phyloP scores from a whole-genome alignment of 1,140 invertebrate species.

The Pseudoatta argentina region DNA sequence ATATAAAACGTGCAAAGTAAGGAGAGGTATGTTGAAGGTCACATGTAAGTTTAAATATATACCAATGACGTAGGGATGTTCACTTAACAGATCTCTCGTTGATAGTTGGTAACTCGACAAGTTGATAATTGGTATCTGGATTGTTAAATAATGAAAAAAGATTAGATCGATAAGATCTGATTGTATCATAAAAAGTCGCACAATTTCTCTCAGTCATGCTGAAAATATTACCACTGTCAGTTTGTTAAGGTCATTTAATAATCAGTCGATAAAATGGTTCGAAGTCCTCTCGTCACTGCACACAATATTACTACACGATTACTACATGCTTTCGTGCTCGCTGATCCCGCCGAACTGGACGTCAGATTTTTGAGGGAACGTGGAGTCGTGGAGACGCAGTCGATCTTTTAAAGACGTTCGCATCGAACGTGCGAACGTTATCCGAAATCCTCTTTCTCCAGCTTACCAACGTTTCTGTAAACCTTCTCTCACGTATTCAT shows the following conservation, averaged over 20 bases:
- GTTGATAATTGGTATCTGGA: not conserved
- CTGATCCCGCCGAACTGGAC: not conserved
- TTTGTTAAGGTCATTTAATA: constrained; percentile 2
- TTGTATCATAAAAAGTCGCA: not conserved
- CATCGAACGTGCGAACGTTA: not conserved
- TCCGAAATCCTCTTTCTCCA: constrained; percentile 8
- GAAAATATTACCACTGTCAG: not conserved
- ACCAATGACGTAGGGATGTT: not conserved
- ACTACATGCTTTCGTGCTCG: not conserved
- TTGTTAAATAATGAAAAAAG: not conserved
- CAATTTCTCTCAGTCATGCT: not conserved
- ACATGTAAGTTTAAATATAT: not conserved
- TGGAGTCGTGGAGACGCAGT: not conserved
- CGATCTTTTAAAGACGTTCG: constrained; percentile 11
- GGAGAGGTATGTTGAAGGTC: not conserved
- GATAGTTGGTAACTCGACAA: not conserved
- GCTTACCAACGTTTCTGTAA: constrained; percentile 23
- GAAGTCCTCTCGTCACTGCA: constrained; percentile 5
- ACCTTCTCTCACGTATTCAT: not conserved
- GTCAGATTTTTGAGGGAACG: not conserved
- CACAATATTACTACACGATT: not conserved
- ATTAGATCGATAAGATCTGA: not conserved
- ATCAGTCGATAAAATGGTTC: not conserved
- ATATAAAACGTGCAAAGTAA: not conserved
- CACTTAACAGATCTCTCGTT: not conserved